Conservation (phyloP, 1,140 invertebrate genomes). For the Conus betulinus region DNA sequence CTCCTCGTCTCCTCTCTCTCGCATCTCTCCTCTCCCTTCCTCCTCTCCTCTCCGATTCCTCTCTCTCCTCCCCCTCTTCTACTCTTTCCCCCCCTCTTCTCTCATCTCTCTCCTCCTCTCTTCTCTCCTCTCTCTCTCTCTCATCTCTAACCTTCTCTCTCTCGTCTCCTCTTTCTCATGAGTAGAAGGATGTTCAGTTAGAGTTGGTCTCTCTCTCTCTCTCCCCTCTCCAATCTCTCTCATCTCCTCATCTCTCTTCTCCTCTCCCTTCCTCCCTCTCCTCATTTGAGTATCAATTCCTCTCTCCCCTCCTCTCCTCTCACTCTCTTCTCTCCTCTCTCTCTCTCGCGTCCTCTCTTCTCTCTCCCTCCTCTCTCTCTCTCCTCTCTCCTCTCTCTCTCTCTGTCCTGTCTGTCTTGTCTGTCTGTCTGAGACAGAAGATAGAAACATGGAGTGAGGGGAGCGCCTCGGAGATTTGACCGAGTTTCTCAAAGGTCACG, state of each 20-base stretch:
- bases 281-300: not conserved
- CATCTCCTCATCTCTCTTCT: not conserved
- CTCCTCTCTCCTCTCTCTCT: not conserved
- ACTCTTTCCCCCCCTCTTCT: conserved; percentile 12
- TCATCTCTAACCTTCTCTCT: too few species aligned
- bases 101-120: conserved; percentile 21
- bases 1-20: not conserved
- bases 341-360: too few species aligned
- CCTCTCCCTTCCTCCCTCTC: not conserved
- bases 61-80: too few species aligned
- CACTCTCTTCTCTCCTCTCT: not conserved
- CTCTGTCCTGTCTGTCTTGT: not conserved
- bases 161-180: too few species aligned
- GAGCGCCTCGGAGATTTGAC: not conserved
- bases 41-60: too few species aligned
- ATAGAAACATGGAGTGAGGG: too few species aligned
- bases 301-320: conserved; percentile 1
- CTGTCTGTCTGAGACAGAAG: not conserved
- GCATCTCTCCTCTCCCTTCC: too few species aligned
- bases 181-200: too few species aligned
- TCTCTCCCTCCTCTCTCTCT: not conserved
- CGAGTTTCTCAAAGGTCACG: not conserved
- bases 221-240: conserved; percentile 7
- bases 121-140: conserved; percentile 16
- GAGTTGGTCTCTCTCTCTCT: conserved; percentile 1